Evolutionary conservation across 2,888 invertebrate species (phyloP), one percentile per base, ranked within the genome.

Genomic region (Eudiplozoon nipponicum): DNA sequence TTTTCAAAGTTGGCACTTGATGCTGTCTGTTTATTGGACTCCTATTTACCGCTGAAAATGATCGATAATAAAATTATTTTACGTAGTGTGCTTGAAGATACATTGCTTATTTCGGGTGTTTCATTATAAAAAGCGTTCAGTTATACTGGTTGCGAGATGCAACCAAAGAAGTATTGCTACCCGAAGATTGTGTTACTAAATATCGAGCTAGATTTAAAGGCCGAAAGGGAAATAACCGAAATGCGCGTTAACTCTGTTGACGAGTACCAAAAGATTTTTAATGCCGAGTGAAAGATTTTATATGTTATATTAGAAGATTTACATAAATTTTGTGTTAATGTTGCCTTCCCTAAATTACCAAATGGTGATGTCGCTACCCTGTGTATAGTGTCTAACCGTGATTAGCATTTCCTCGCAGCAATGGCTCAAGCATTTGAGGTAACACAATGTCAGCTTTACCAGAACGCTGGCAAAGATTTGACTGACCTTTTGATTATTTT

Each of bases 141-240:
- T 0, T 98, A 98, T 55, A 94, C 94, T 47, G 94, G 94, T 7
- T 98, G 98, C 57, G 90, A 98, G 64, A 98, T 98, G 94, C 94
- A 94, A 54, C 84, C 80, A 1, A 98, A 98, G 62, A 68, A 66
- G 18, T 94, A 90, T 54, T 56, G 66, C 11, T 66, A 72, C 46
- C 81, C 81, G 49, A 77, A 74, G 63, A 86, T 98, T 46, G 90
- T 90, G 0, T 59, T 94, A 22, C 66, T 98, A 4, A 98, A 98
- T 54, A 80, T 98, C 47, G 94, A 98, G 59, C 60, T 94, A 46
- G 94, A 94, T 60, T 61, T 94, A 50, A 94, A 94, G 59, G 81
- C 94, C 0, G 94, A 98, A 60, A 68, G 81, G 46, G 86, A 90
- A 49, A 98, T 98, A 59, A 94, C 94, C 9, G 94, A 98, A 67